phyloP scores from a whole-genome alignment of 2,797 vertebrate species.

The Triplophysa yarkandensis region DNA sequence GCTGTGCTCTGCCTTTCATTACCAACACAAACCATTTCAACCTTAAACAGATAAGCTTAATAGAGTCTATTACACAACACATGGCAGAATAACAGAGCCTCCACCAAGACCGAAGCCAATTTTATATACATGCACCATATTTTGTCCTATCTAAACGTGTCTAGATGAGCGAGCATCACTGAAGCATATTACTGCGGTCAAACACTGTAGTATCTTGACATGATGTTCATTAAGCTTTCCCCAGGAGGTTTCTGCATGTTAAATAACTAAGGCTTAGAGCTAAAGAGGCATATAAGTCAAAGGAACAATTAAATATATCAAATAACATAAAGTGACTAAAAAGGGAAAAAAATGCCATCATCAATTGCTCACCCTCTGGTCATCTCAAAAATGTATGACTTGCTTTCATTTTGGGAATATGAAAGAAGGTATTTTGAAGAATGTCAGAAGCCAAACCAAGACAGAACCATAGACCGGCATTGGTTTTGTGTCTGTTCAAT shows the following conservation, averaged over 20 bases:
- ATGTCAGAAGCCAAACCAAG: too few relatives aligned
- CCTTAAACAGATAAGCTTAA: conserved; percentile 36
- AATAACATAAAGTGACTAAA: too few relatives aligned
- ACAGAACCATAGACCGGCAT: too few relatives aligned
- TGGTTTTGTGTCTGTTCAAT: too few relatives aligned
- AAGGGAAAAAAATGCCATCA: too few relatives aligned
- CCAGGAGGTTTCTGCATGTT: not conserved
- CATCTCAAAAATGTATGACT: too few relatives aligned
- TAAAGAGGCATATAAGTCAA: not conserved
- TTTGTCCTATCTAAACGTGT: conserved; percentile 23
- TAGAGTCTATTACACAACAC: conserved; percentile 38
- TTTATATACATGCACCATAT: conserved; percentile 59
- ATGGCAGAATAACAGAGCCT: conserved; percentile 52
- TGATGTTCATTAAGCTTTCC: not conserved
- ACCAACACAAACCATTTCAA: conserved; percentile 38
- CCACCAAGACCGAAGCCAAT: conserved; percentile 45
- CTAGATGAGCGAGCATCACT: conserved; percentile 7
- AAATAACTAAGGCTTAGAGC: not conserved
- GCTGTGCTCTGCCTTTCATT: conserved; percentile 23
- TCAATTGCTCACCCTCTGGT: too few relatives aligned
- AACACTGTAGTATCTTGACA: conserved; percentile 1
- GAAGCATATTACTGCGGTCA: conserved; percentile 6
- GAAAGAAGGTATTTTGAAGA: too few relatives aligned
- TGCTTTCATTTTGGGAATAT: too few relatives aligned
- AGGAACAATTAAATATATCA: not conserved